Evolutionary conservation across 2,797 vertebrate species (phyloP).

Genomic region (Myotis pilosus): DNA sequence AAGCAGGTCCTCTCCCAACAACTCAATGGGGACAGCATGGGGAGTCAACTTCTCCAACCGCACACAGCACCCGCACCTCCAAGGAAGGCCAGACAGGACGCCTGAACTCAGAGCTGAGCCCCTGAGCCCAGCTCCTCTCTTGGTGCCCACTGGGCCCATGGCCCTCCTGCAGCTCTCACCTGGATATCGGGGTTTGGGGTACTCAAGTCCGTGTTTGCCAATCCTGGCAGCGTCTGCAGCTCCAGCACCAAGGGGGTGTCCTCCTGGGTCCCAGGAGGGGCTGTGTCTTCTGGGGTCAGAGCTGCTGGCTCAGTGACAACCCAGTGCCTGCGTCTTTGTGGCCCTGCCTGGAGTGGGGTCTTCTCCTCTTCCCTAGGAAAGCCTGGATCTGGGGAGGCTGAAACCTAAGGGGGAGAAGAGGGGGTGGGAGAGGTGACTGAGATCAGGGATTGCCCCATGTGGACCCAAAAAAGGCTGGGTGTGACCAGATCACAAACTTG

Average conservation of each 20-base stretch:
- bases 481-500: neutral
- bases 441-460: neutral
- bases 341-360: conserved; percentile 77
- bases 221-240: conserved; percentile 90
- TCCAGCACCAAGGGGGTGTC: conserved; percentile 90
- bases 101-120: neutral
- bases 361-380: conserved; percentile 11
- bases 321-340: conserved; percentile 78
- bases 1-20: too few relatives aligned
- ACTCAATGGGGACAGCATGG: too few relatives aligned
- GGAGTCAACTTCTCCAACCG: neutral
- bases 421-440: neutral
- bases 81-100: neutral
- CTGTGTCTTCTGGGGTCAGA: conserved; percentile 75
- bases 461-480: neutral
- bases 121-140: neutral
- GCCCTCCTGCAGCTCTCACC: conserved; percentile 78
- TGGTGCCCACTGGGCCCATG: too few relatives aligned
- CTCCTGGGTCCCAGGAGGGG: conserved; percentile 80
- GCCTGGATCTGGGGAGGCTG: neutral
- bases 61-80: neutral
- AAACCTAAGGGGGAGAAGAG: conserved; percentile 79
- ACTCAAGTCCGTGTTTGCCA: conserved; percentile 89
- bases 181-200: conserved; percentile 95
- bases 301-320: conserved; percentile 82